Evolutionary conservation across 2,888 invertebrate species (phyloP).

Genomic region (Cerastis rubricosa): DNA sequence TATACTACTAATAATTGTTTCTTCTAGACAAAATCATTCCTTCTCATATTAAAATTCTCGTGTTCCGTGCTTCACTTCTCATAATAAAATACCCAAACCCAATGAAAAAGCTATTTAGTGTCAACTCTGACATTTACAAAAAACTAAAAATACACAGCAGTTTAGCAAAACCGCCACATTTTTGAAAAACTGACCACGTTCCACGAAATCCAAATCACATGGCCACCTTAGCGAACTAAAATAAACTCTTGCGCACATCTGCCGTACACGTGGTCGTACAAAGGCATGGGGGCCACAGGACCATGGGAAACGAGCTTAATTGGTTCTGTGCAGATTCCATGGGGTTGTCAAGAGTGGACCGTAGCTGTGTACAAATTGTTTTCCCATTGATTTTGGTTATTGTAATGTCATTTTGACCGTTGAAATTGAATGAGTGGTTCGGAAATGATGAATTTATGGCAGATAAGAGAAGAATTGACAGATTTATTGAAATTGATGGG

Average conservation of each 20-base stretch:
- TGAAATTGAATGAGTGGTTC: background rate
- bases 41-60: background rate
- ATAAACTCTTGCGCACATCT: conserved; percentile 81
- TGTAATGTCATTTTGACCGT: background rate
- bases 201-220: conserved; percentile 40
- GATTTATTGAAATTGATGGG: background rate
- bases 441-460: background rate
- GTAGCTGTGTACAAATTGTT: conserved; percentile 41
- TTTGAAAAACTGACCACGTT: conserved; percentile 27
- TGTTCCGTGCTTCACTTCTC: background rate
- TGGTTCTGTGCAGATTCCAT: conserved; percentile 62
- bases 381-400: conserved; percentile 33
- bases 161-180: background rate
- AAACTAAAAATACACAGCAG: background rate
- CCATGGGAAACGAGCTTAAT: conserved; percentile 67
- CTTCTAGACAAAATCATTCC: background rate
- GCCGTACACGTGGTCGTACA: conserved; percentile 82
- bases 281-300: conserved; percentile 74
- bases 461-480: background rate
- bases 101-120: fast-evolving
- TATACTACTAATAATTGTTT: background rate
- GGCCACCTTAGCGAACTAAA: conserved; percentile 68
- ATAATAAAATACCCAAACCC: background rate
- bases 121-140: background rate
- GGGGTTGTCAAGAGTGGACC: conserved; percentile 36